These are phyloP conservation scores for Tinea pellionella DNA, from an alignment of 2,888 invertebrate species.

Conservation along the genomic window DNA sequence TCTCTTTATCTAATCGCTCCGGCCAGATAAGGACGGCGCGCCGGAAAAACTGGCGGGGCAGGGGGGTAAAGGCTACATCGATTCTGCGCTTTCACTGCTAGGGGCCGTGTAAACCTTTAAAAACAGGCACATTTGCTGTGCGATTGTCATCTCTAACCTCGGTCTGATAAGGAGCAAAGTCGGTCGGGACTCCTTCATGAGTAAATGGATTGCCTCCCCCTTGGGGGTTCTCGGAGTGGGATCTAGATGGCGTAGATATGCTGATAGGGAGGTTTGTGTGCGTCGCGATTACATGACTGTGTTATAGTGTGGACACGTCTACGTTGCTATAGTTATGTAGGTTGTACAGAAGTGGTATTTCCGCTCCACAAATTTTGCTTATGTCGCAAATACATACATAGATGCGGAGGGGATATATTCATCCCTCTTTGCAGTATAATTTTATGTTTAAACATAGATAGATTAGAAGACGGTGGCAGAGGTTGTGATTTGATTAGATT, in stretches of 20 bases:
- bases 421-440: constrained; percentile 68
- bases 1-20: constrained; percentile 68
- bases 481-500: constrained; percentile 70
- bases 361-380: constrained; percentile 65
- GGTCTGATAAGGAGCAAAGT: constrained; percentile 53
- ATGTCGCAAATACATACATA: constrained; percentile 59
- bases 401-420: constrained; percentile 48
- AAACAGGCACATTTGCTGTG: constrained; percentile 56
- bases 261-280: constrained; percentile 59
- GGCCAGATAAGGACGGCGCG: constrained; percentile 68
- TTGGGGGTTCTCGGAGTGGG: constrained; percentile 67
- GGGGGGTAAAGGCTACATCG: constrained; percentile 70
- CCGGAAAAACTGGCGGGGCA: constrained; percentile 68
- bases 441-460: constrained; percentile 64
- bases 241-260: constrained; percentile 70
- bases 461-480: constrained; percentile 59
- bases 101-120: constrained; percentile 71
- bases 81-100: constrained; percentile 70
- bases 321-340: constrained; percentile 38
- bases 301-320: constrained; percentile 15
- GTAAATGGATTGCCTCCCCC: constrained; percentile 70
- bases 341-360: constrained; percentile 43
- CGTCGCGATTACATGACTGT: constrained; percentile 27
- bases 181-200: constrained; percentile 39
- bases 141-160: constrained; percentile 64